A percentile compares a stretch with the other conserved stretches of the same genome.
Conservation (phyloP, 2,888 invertebrate species). For the Acholoe squamosa region DNA sequence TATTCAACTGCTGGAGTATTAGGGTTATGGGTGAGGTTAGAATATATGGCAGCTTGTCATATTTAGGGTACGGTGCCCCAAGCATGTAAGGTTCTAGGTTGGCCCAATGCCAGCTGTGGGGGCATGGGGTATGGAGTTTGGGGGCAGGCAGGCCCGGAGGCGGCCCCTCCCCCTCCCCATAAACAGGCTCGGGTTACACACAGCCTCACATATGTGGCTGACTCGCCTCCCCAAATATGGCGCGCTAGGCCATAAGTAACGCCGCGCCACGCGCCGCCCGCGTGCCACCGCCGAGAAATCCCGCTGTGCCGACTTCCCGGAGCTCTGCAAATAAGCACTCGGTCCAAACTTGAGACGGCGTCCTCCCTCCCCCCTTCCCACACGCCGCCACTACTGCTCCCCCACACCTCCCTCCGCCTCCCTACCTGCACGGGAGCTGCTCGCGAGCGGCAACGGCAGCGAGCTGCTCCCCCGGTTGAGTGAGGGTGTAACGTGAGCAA, state of each 20-base stretch:
- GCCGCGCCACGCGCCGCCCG: slow-evolving; percentile 38
- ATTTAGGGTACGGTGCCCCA: slow-evolving; percentile 27
- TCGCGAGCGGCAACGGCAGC: neutral
- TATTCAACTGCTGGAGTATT: neutral
- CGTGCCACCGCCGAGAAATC: slow-evolving; percentile 23
- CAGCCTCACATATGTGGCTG: slow-evolving; percentile 36
- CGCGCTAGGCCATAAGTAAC: slow-evolving; percentile 32
- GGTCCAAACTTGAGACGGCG: slow-evolving; percentile 39
- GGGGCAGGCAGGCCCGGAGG: neutral
- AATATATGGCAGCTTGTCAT: slow-evolving; percentile 20
- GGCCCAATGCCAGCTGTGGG: neutral
- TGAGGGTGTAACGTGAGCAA: neutral
- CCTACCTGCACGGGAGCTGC: neutral
- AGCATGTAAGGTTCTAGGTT: neutral
- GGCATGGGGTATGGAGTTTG: neutral
- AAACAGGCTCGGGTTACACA: slow-evolving; percentile 52
- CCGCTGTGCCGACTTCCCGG: slow-evolving; percentile 7
- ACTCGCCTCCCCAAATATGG: slow-evolving; percentile 36
- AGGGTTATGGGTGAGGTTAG: neutral
- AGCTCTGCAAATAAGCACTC: slow-evolving; percentile 48
- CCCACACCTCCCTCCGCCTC: neutral
- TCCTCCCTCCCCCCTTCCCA: neutral
- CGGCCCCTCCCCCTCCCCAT: slow-evolving; percentile 51
- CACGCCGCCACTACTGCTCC: neutral
- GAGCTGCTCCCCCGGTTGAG: neutral